Percentiles rank a stretch among this genome's conserved stretches.
phyloP scores from a whole-genome alignment of 2,888 invertebrate species.

The Andrena dorsata region DNA sequence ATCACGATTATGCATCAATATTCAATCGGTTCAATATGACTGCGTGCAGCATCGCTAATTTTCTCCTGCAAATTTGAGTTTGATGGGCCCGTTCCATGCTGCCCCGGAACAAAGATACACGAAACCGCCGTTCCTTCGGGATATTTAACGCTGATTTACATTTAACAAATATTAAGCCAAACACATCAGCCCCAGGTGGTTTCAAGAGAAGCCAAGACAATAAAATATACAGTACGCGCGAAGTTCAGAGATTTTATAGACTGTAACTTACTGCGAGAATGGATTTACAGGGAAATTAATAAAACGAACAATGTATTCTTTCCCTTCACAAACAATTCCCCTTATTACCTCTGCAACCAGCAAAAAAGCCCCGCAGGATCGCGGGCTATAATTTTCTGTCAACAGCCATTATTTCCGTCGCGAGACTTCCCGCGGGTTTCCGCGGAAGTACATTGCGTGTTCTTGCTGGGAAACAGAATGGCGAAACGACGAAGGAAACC shows the following conservation, averaged over 20 bases:
- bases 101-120: not conserved
- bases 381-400: constrained; percentile 61
- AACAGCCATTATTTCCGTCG: constrained; percentile 55
- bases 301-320: constrained; percentile 1
- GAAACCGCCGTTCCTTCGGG: too few species aligned
- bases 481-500: not conserved
- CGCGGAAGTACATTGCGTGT: constrained; percentile 35
- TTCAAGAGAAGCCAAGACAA: not conserved
- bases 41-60: constrained; percentile 21
- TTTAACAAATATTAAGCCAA: not conserved
- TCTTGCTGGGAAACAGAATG: constrained; percentile 34
- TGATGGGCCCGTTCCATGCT: not conserved
- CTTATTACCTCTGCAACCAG: constrained; percentile 24
- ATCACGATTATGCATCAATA: constrained; percentile 39
- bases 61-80: constrained; percentile 15
- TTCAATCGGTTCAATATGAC: constrained; percentile 30
- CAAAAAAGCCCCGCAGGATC: constrained; percentile 27
- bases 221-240: not conserved
- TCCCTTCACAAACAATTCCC: constrained; percentile 18
- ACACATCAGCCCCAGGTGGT: not conserved
- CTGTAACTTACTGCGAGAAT: not conserved
- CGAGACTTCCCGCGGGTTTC: constrained; percentile 36
- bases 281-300: constrained; percentile 28
- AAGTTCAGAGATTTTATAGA: not conserved
- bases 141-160: not conserved